A percentile compares a stretch with the other conserved stretches of the same genome.
These are phyloP conservation scores for Lucifuga dentata DNA, from an alignment of 2,113 vertebrate species.

Conservation along the genomic window DNA sequence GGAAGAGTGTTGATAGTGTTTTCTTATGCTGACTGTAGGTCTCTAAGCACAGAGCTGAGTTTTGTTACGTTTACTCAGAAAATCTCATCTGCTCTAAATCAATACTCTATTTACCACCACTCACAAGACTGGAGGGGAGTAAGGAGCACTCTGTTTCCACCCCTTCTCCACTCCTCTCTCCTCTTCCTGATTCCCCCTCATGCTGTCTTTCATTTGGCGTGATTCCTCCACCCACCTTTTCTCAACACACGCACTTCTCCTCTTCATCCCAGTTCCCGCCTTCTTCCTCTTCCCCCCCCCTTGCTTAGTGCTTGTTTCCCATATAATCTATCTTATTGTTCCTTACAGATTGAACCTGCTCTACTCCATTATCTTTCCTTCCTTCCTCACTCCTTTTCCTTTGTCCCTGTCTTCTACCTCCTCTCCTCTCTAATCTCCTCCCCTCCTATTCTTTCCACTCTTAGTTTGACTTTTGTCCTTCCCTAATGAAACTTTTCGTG, in stretches of 20 bases:
- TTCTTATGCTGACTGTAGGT: constrained; percentile 30
- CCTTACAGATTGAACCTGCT: too few species aligned
- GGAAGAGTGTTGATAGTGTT: constrained; percentile 13
- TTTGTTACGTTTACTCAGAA: constrained; percentile 69
- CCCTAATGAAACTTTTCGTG: too few species aligned
- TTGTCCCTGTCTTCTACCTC: neutral
- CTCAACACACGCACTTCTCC: too few species aligned
- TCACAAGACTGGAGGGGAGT: constrained; percentile 37
- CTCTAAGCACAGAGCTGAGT: constrained; percentile 36
- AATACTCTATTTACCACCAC: constrained; percentile 72
- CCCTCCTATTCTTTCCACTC: neutral
- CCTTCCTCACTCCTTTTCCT: neutral
- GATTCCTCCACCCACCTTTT: neutral
- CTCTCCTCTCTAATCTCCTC: neutral
- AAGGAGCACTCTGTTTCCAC: constrained; percentile 17
- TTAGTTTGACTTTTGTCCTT: neutral
- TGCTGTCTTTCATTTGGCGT: neutral
- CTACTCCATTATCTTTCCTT: neutral
- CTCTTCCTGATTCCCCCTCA: too few species aligned
- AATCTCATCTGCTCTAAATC: constrained; percentile 76
- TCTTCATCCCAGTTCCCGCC: neutral
- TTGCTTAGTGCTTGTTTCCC: too few species aligned
- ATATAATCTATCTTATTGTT: too few species aligned
- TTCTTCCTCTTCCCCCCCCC: neutral
- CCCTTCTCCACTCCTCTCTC: neutral